Evolutionary conservation across 2,797 vertebrate species (phyloP).

Genomic region (Lagodon rhomboides): DNA sequence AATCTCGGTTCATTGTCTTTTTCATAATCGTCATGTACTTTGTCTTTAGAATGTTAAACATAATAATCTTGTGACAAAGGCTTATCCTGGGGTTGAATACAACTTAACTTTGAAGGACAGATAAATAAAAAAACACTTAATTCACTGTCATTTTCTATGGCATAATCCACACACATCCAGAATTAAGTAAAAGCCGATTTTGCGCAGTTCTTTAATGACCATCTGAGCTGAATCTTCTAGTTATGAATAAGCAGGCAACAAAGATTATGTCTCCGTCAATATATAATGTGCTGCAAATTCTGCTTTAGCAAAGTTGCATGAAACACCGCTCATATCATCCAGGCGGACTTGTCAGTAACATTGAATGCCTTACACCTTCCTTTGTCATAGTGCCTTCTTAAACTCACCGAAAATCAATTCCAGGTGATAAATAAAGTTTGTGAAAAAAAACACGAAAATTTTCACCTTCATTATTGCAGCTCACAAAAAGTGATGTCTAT

Average conservation of each 20-base stretch:
- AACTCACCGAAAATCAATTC: background rate
- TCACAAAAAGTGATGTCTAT: background rate
- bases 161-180: background rate
- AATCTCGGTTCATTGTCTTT: slow-evolving; percentile 1
- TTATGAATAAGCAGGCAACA: slow-evolving; percentile 1
- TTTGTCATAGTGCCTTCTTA: background rate
- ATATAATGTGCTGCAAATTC: background rate
- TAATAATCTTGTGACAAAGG: background rate
- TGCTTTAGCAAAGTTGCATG: no score
- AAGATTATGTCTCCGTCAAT: slow-evolving; percentile 5
- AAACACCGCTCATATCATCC: no score
- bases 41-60: background rate
- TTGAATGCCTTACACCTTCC: no score
- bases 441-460: no score
- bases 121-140: background rate
- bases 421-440: background rate
- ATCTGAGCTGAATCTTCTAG: slow-evolving; percentile 4
- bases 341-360: no score
- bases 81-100: background rate
- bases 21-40: slow-evolving; percentile 6
- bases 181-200: background rate
- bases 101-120: background rate
- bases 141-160: background rate
- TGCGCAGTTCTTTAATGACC: slow-evolving; percentile 3
- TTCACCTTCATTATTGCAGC: background rate